Evolutionary conservation across 2,797 vertebrate genomes (phyloP).

Genomic region (Onychomys arenicola): DNA sequence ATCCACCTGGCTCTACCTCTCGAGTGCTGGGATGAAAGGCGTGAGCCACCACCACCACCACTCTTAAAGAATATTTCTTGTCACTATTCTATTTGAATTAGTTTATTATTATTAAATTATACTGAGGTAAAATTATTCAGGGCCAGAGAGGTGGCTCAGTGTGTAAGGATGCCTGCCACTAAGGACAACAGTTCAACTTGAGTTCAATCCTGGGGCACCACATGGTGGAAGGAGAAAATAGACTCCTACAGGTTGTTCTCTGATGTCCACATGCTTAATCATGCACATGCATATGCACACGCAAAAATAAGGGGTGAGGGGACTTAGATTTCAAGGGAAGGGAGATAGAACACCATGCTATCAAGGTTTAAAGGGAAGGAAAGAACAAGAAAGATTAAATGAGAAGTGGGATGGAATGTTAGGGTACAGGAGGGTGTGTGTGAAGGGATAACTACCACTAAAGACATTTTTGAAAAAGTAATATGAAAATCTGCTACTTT

Average conservation of each 20-base stretch:
- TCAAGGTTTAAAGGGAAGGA: neutral
- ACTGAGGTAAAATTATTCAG: neutral
- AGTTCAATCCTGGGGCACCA: neutral
- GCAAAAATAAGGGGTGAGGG: neutral
- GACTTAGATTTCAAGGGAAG: neutral
- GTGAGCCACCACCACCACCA: too few relatives aligned
- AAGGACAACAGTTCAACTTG: neutral
- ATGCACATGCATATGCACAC: neutral
- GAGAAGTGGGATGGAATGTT: neutral
- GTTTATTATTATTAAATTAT: conserved; percentile 37
- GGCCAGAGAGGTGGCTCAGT: neutral
- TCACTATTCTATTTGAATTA: conserved; percentile 58
- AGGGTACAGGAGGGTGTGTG: neutral
- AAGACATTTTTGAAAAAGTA: neutral
- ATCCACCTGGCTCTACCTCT: too few relatives aligned
- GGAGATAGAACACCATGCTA: neutral
- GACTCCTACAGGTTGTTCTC: neutral
- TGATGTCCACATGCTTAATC: too few relatives aligned
- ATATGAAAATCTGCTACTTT: neutral
- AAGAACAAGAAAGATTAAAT: neutral
- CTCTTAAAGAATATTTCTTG: conserved; percentile 24
- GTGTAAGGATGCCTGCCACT: neutral
- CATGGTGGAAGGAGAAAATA: neutral
- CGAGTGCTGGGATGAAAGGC: too few relatives aligned
- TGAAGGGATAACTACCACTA: too few relatives aligned